Evolutionary conservation across 2,888 invertebrate genomes (phyloP).

Genomic region (Baccha elongata): DNA sequence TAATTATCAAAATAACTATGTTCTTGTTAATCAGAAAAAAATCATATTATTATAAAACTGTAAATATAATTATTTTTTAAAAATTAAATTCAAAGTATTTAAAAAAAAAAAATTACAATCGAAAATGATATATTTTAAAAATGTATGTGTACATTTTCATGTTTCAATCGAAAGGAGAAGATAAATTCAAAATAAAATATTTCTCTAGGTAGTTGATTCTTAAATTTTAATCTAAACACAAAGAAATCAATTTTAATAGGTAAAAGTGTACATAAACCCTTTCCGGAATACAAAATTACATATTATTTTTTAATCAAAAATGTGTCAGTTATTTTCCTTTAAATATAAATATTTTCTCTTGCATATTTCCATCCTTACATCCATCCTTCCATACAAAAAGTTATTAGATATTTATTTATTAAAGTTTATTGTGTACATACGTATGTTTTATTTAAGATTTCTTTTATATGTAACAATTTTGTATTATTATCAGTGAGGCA

Average conservation of each 20-base stretch:
- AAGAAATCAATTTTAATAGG: slow-evolving; percentile 36
- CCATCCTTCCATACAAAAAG: slow-evolving; percentile 57
- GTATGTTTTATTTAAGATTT: slow-evolving; percentile 39
- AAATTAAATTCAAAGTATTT: slow-evolving; percentile 31
- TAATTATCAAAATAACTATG: slow-evolving; percentile 30
- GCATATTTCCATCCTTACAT: not conserved
- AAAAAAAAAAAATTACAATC: not conserved
- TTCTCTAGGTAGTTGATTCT: slow-evolving; percentile 68
- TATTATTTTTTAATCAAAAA: slow-evolving; percentile 30
- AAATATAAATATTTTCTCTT: slow-evolving; percentile 13
- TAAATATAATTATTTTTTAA: slow-evolving; percentile 53
- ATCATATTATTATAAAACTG: slow-evolving; percentile 32
- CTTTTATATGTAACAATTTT: slow-evolving; percentile 46
- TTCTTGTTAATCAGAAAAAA: slow-evolving; percentile 28
- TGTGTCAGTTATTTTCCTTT: slow-evolving; percentile 9
- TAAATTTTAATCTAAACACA: slow-evolving; percentile 32
- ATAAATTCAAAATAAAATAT: slow-evolving; percentile 32
- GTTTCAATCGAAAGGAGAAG: slow-evolving; percentile 28
- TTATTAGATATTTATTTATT: slow-evolving; percentile 73
- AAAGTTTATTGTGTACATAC: slow-evolving; percentile 65
- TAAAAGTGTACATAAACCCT: slow-evolving; percentile 57
- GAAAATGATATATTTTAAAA: slow-evolving; percentile 18
- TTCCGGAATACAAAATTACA: slow-evolving; percentile 18
- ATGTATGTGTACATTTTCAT: slow-evolving; percentile 62
- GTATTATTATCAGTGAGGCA: slow-evolving; percentile 58